Evolutionary conservation across 2,797 vertebrate species (phyloP).

Genomic region (Erpetoichthys calabaricus): DNA sequence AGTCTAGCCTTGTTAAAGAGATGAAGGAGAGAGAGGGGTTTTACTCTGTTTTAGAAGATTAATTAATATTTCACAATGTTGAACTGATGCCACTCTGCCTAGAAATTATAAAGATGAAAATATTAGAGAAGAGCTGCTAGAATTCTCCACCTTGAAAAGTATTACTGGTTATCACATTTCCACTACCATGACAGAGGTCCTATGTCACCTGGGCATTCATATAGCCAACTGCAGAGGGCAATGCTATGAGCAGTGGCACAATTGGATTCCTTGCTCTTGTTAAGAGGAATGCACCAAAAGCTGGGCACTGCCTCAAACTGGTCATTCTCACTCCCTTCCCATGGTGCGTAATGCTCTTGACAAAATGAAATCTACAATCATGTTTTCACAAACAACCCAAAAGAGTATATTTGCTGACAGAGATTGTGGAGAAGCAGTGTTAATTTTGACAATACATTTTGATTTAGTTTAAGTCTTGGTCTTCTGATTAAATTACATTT

Average conservation of each 20-base stretch:
- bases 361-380: constrained; percentile 9
- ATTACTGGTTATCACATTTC: constrained; percentile 12
- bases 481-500: too few species aligned
- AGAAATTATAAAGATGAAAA: too few species aligned
- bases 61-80: constrained; percentile 11
- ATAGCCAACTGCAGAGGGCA: constrained; percentile 10
- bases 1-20: constrained; percentile 3
- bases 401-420: constrained; percentile 8
- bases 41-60: constrained; percentile 6
- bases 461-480: too few species aligned
- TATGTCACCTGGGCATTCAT: constrained; percentile 5
- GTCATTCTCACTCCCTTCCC: constrained; percentile 12
- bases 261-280: constrained; percentile 6
- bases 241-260: constrained; percentile 7
- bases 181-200: constrained; percentile 10
- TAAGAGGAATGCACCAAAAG: constrained; percentile 8
- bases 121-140: constrained; percentile 11
- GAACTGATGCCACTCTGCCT: constrained; percentile 10
- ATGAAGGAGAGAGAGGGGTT: constrained; percentile 2
- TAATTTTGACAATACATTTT: too few species aligned
- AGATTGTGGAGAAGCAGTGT: constrained; percentile 12
- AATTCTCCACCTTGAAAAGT: constrained; percentile 10
- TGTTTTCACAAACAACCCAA: constrained; percentile 10
- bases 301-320: constrained; percentile 4
- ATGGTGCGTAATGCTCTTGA: constrained; percentile 10